Percentiles rank a stretch among this genome's conserved stretches.
Conservation (phyloP, 1,140 invertebrate genomes). For the Eueides isabella region DNA sequence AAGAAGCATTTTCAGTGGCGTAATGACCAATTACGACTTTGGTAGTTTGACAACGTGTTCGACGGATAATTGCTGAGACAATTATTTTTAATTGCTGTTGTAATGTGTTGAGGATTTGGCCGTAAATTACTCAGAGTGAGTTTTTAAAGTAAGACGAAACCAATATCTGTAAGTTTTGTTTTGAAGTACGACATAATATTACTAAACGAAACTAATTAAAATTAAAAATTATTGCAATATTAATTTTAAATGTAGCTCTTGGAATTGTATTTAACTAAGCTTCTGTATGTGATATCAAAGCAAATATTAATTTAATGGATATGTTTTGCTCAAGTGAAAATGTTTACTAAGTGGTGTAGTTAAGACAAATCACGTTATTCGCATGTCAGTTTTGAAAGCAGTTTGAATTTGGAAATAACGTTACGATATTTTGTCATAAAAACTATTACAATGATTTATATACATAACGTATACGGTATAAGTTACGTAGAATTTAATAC, state of each 20-base stretch:
- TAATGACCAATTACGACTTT: conserved; percentile 18
- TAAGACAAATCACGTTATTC: neutral
- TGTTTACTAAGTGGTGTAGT: conserved; percentile 9
- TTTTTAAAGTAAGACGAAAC: neutral
- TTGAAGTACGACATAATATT: neutral
- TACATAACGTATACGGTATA: too few relatives aligned
- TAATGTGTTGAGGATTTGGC: conserved; percentile 14
- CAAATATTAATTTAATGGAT: neutral
- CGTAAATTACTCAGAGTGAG: neutral
- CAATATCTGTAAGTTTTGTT: neutral
- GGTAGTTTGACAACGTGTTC: conserved; percentile 13
- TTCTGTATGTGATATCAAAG: neutral
- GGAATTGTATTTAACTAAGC: neutral
- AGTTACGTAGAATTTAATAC: too few relatives aligned
- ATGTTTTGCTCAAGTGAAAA: neutral
- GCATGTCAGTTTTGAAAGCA: neutral
- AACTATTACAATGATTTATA: too few relatives aligned
- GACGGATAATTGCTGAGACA: conserved; percentile 7
- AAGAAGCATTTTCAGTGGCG: neutral
- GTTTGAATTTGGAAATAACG: neutral
- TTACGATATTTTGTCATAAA: neutral
- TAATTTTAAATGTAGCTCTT: neutral
- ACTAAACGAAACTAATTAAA: neutral
- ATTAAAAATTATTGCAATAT: neutral
- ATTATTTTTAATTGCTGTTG: conserved; percentile 18